These are phyloP conservation scores for Cyprinella venusta DNA, from an alignment of 2,797 vertebrate genomes.

Conservation along the genomic window DNA sequence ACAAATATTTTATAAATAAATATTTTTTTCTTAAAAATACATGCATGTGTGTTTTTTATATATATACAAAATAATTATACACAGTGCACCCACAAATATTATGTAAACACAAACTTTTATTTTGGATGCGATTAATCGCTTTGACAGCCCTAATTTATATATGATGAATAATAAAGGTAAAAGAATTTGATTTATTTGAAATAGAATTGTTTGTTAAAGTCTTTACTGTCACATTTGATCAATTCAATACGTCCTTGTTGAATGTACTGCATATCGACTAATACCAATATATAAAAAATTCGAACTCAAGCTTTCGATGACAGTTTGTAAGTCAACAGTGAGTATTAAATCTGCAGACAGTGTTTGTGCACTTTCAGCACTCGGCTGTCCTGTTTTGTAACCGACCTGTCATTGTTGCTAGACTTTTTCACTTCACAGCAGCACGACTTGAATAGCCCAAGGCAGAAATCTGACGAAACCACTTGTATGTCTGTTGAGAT, in stretches of 20 bases:
- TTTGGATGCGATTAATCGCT: no score
- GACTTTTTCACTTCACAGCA: background rate
- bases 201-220: background rate
- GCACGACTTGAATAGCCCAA: background rate
- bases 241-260: background rate
- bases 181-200: background rate
- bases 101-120: no score
- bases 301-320: background rate
- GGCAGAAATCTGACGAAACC: background rate
- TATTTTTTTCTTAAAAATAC: no score
- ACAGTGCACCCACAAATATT: no score
- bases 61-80: no score
- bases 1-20: no score
- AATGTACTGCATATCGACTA: background rate
- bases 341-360: background rate
- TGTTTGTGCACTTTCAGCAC: constrained; percentile 11
- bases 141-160: no score
- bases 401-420: background rate
- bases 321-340: background rate
- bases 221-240: background rate
- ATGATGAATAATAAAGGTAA: no score
- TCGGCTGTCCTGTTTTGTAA: background rate
- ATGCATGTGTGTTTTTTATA: no score
- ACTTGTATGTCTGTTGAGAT: background rate
- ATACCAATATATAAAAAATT: background rate